Conservation (phyloP, 2,113 vertebrate genomes). For the Rhodinocichla rosea region DNA sequence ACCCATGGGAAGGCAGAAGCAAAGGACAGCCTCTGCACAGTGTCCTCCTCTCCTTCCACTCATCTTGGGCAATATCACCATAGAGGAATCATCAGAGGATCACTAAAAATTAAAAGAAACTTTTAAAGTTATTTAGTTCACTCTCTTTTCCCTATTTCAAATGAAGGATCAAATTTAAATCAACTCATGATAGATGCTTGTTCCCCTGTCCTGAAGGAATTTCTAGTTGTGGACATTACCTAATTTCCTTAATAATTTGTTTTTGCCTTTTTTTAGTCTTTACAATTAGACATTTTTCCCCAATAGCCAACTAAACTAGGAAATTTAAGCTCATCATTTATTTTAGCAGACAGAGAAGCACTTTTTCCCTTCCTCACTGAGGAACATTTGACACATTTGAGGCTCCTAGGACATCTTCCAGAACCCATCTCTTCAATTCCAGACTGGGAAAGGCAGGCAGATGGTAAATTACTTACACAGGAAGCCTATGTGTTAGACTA, state of each 20-base stretch:
- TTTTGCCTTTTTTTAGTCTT: neutral
- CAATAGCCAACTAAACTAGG: neutral
- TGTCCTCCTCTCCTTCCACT: neutral
- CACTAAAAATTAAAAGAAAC: neutral
- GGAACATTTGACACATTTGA: neutral
- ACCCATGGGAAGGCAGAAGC: neutral
- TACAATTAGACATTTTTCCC: neutral
- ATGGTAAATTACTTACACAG: neutral
- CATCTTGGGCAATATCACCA: accelerated
- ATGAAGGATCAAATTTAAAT: neutral
- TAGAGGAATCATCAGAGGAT: neutral
- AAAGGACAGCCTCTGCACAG: neutral
- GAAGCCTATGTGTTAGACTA: neutral
- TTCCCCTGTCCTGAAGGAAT: neutral
- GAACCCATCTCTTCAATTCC: neutral
- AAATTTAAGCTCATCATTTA: neutral
- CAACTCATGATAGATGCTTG: neutral
- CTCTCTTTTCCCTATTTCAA: neutral
- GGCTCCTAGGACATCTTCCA: neutral
- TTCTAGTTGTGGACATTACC: neutral
- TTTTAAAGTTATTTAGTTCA: neutral
- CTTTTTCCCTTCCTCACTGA: neutral
- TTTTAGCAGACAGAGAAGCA: neutral
- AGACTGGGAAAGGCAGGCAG: neutral
- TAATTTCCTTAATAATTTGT: neutral